phyloP scores from a whole-genome alignment of 2,113 vertebrate genomes.

The Fregata magnificens region DNA sequence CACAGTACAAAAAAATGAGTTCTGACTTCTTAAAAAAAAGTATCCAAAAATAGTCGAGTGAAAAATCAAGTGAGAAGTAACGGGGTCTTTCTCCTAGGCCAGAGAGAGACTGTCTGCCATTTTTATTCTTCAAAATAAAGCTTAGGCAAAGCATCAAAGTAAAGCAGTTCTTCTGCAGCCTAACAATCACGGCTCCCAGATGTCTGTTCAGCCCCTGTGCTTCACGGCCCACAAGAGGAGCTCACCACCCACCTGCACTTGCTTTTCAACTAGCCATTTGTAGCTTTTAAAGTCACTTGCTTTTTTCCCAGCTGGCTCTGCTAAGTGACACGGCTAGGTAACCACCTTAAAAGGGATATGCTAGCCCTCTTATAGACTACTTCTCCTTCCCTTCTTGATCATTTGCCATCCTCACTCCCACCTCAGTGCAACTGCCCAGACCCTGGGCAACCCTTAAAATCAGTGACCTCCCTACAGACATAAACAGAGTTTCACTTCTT shows the following conservation, averaged over 20 bases:
- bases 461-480: neutral
- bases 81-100: neutral
- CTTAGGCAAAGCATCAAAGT: conserved; percentile 40
- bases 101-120: neutral
- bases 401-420: neutral
- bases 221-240: neutral
- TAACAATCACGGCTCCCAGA: neutral
- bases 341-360: neutral
- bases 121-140: conserved; percentile 40
- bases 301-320: conserved; percentile 39
- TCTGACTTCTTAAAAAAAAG: neutral
- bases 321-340: conserved; percentile 26
- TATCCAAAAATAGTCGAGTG: neutral
- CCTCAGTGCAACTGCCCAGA: neutral
- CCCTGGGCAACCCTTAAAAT: neutral
- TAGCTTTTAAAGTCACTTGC: conserved; percentile 22
- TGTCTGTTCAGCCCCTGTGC: conserved; percentile 19
- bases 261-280: conserved; percentile 26
- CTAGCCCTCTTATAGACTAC: neutral
- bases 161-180: neutral
- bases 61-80: conserved; percentile 1
- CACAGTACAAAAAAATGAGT: neutral
- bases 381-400: neutral
- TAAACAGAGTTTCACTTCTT: neutral
- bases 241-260: neutral